Evolutionary conservation across 2,797 vertebrate species (phyloP).

Genomic region (Chelon labrosus): DNA sequence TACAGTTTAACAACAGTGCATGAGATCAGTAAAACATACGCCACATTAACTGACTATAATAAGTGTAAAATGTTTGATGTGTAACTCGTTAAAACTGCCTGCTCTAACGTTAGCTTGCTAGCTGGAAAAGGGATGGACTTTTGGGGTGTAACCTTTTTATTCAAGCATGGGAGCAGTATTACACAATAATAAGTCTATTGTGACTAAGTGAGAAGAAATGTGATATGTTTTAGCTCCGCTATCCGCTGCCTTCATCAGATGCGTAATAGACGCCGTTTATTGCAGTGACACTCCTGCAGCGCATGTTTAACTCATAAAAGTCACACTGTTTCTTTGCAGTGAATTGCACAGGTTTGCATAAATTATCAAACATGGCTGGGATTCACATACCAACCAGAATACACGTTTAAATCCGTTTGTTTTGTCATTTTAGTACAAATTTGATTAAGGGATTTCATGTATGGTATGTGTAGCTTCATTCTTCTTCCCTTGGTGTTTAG

Average conservation of each 20-base stretch:
- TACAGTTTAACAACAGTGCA: background rate
- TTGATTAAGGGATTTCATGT: background rate
- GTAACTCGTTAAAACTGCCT: background rate
- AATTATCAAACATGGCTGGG: background rate
- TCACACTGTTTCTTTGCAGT: background rate
- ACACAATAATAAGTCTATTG: background rate
- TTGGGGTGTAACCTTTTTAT: background rate
- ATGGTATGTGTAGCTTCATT: background rate
- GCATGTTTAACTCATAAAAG: background rate
- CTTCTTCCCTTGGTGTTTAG: slow-evolving; percentile 10
- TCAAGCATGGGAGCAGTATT: background rate
- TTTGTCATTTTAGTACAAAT: background rate
- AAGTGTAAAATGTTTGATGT: background rate
- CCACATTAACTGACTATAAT: background rate
- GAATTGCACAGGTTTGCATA: background rate
- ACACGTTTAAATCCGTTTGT: background rate
- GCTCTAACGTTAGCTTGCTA: background rate
- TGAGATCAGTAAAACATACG: background rate
- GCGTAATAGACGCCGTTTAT: background rate
- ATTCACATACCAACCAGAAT: background rate
- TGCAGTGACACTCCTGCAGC: background rate
- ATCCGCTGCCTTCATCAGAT: background rate
- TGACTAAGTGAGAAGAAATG: background rate
- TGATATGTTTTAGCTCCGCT: background rate
- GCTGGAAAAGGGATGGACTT: background rate